These are phyloP conservation scores for Drymonia ruficornis DNA, from an alignment of 2,888 invertebrate species.

Conservation along the genomic window DNA sequence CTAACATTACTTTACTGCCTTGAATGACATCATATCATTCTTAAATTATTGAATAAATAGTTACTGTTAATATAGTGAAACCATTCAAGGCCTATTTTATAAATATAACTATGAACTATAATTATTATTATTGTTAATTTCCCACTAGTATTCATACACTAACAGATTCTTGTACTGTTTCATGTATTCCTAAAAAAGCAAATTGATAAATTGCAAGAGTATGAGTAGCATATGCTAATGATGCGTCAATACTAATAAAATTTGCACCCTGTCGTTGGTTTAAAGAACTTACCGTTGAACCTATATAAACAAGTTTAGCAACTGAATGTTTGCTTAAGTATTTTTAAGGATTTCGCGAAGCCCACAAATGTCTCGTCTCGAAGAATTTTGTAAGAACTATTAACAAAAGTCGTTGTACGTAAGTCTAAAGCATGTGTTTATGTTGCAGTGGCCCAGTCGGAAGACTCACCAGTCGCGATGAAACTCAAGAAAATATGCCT, in stretches of 20 bases:
- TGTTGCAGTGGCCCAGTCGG: slow-evolving; percentile 87
- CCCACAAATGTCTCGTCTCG: background rate
- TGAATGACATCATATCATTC: background rate
- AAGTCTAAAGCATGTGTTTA: slow-evolving; percentile 28
- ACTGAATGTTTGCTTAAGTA: background rate
- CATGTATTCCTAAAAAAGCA: too few relatives aligned
- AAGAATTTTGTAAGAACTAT: background rate
- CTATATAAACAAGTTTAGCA: background rate
- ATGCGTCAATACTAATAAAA: too few relatives aligned
- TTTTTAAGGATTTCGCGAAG: slow-evolving; percentile 1
- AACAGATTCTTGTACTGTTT: too few relatives aligned
- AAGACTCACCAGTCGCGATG: slow-evolving; percentile 88
- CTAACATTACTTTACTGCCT: background rate
- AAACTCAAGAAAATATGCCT: slow-evolving; percentile 90
- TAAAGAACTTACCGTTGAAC: background rate
- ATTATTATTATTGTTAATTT: too few relatives aligned
- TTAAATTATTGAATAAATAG: background rate
- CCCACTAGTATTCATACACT: too few relatives aligned
- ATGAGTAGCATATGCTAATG: background rate
- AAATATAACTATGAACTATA: too few relatives aligned
- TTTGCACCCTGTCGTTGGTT: background rate
- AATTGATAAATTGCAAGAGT: too few relatives aligned
- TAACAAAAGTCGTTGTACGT: slow-evolving; percentile 2
- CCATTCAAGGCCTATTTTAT: too few relatives aligned
- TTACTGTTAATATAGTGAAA: background rate